Evolutionary conservation across 2,797 vertebrate genomes (phyloP), one percentile per base, ranked within the genome.

Genomic region (Clarias fuscus): DNA sequence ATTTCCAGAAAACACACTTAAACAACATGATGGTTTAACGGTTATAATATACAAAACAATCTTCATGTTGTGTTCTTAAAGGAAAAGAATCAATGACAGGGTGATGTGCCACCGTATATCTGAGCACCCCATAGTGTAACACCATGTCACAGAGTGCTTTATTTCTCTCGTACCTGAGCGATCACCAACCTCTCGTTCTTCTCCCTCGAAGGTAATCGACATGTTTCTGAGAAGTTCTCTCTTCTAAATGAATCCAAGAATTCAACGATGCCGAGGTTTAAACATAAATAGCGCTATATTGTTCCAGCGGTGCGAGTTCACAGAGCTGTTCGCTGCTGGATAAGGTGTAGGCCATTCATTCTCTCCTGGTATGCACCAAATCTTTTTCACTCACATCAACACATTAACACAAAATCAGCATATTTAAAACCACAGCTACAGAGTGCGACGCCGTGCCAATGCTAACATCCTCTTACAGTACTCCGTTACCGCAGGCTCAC

Each of bases 401-500:
- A 84, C 73, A 73, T 83, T 59, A 8, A 73, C 10, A 64, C 13
- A 84, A 15, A 59, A 59, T 77, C 75, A 59, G 56, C 75, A 59
- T 30, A 22, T 77, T 77, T 78, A 24, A 61, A 61, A 61, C 76
- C 58, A 37, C 58, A 61, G 76, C 30, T 37, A 22, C 30, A 78
- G 56, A 76, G 53, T 30, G 56, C 0, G 37, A 59, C 0, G 10
- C 56, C 2, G 20, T 22, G 76, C 76, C 76, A 78, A 33, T 14
- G 76, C 30, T 37, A 78, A 78, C 56, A 78, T 78, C 76, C 76
- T 61, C 30, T 37, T 78, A 37, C 76, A 37, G 56, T 78, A 78
- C 59, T 61, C 56, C 37, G 76, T 61, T 14, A n/a, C 56, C 58
- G 0, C 76, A 24, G 30, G 30, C 56, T 61, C 61, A 61, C 76